Percentiles rank a stretch among this genome's conserved stretches.
Conservation (phyloP, 2,888 invertebrate species). For the Drosophila borborema region DNA sequence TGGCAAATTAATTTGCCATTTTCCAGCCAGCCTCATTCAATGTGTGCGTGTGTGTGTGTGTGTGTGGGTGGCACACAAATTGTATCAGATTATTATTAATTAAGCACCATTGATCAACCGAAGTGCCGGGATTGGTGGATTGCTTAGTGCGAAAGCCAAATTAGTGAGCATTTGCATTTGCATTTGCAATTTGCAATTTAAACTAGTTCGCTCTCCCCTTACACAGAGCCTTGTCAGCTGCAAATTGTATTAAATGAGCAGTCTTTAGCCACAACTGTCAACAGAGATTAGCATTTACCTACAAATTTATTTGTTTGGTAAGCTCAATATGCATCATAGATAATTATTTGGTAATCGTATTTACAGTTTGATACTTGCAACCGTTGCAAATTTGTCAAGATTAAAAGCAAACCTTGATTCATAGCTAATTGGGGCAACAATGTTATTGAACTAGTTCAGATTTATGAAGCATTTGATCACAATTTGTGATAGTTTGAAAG, state of each 20-base stretch:
- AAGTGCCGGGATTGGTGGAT: slow-evolving; percentile 3
- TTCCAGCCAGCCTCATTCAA: slow-evolving; percentile 9
- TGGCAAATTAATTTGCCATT: slow-evolving; percentile 45
- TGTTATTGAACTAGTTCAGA: no score
- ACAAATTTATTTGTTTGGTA: background rate
- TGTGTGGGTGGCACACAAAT: slow-evolving; percentile 23
- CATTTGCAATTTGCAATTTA: slow-evolving; percentile 11
- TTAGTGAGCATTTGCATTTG: slow-evolving; percentile 12
- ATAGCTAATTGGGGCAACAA: background rate
- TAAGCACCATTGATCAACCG: slow-evolving; percentile 40
- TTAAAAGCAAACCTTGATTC: background rate
- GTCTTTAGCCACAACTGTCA: background rate
- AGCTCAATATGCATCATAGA: background rate
- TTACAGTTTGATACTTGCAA: background rate
- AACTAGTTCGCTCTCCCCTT: background rate
- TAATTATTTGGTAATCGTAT: slow-evolving; percentile 1
- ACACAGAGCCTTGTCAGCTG: background rate
- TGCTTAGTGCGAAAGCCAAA: slow-evolving; percentile 22
- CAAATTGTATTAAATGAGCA: slow-evolving; percentile 3
- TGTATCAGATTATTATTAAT: slow-evolving; percentile 57
- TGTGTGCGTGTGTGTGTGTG: slow-evolving; percentile 4
- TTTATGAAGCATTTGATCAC: background rate
- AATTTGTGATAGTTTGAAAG: background rate
- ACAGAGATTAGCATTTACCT: no score
- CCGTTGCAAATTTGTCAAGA: background rate